phyloP scores from a whole-genome alignment of 2,113 vertebrate genomes.

The Micronycteris hirsuta region DNA sequence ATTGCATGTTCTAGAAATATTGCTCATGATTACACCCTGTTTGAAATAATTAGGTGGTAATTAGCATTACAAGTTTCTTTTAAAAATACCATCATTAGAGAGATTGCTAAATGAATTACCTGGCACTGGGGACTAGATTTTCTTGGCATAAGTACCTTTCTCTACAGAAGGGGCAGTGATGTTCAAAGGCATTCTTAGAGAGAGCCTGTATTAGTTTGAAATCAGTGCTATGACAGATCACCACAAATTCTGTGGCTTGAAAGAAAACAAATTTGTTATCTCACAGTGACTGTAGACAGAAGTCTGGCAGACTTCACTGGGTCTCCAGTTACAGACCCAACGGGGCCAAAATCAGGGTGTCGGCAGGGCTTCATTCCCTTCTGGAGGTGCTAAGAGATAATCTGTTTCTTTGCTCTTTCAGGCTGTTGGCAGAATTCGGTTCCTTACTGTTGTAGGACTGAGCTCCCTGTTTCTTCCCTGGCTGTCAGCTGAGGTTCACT shows the following conservation, averaged over 20 bases:
- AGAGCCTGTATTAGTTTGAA: background rate
- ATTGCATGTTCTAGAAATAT: slow-evolving; percentile 59
- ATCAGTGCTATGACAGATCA: background rate
- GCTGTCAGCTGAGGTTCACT: background rate
- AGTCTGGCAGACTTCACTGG: background rate
- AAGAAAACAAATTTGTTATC: slow-evolving; percentile 15
- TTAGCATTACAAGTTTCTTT: slow-evolving; percentile 54
- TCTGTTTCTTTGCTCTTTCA: background rate
- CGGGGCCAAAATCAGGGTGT: background rate
- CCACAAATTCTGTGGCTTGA: background rate
- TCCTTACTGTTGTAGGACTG: background rate
- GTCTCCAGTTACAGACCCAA: background rate
- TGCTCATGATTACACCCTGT: slow-evolving; percentile 63
- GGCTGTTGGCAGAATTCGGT: background rate
- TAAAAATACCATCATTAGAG: slow-evolving; percentile 55
- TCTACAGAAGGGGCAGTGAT: slow-evolving; percentile 35
- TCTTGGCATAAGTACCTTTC: slow-evolving; percentile 43
- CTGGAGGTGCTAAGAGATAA: background rate
- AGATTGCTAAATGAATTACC: slow-evolving; percentile 51
- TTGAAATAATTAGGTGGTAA: slow-evolving; percentile 70
- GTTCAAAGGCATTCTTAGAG: slow-evolving; percentile 36
- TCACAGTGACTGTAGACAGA: background rate
- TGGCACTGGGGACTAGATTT: slow-evolving; percentile 52
- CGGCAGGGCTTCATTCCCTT: background rate
- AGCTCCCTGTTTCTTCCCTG: background rate